Evolutionary conservation across 2,113 vertebrate genomes (phyloP), one percentile per base, ranked within the genome.

Genomic region (Platysternon megacephalum): DNA sequence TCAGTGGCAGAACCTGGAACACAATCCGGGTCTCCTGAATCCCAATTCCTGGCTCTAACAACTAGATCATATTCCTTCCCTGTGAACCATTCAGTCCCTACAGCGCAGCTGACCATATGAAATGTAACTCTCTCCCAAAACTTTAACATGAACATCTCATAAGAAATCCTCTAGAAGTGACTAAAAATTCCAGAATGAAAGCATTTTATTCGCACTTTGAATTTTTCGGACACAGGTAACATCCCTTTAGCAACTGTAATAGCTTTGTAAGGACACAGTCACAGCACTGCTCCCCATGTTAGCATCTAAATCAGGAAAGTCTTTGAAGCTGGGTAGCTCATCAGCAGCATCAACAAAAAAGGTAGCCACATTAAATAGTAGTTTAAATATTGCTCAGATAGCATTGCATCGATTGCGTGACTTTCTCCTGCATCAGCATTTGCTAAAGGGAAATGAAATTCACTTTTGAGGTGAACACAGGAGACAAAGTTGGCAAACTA

Each of bases 151-250:
- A 78, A 78, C 95, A 94, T 96, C 93, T 97, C 94, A 96, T 16
- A 44, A 49, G 39, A 85, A 72, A 90, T 94, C 88, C 91, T 95
- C 79, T 83, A 7, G 46, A 86, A 83, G 87, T 74, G 86, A 93
- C 94, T 93, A 94, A 94, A 95, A 93, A 95, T 90, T 93, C 89
- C 58, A 39, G 87, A 82, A 84, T 35, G 39, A 96, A 97, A 87
- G 32, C 51, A 88, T 90, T 93, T 56, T 84, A 76, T 90, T 84
- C 82, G n/a, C 2, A 48, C 87, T 74, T 91, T 46, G 79, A 46
- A 65, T 51, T 90, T 95, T 68, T 11, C 86, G 74, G 68, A 90
- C 79, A 95, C 42, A 14, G 84, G 39, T 46, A 79, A 42, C 14
- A 81, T 19, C 39, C 16, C 61, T 84, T 90, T 51, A 1, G 44